A percentile compares a stretch with the other conserved stretches of the same genome.
These are phyloP conservation scores for Coluber constrictor DNA, from an alignment of 2,797 vertebrate species.

Conservation along the genomic window DNA sequence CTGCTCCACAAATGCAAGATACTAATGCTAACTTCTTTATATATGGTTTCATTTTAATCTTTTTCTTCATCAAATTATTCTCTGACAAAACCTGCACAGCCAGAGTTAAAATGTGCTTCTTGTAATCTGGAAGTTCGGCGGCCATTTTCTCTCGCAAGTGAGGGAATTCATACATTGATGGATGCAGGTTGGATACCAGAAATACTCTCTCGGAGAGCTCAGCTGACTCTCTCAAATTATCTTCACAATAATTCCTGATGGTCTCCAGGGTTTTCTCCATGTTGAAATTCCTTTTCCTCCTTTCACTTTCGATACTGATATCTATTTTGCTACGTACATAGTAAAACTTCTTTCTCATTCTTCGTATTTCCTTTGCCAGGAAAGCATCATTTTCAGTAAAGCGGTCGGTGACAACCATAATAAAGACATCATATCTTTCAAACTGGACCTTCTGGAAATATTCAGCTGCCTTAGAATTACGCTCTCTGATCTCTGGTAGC, in stretches of 20 bases:
- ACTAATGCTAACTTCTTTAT: not conserved
- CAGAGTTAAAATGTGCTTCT: not conserved
- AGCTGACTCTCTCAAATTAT: not conserved
- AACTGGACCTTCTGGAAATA: not conserved
- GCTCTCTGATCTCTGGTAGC: slow-evolving; percentile 49
- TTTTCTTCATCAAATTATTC: not conserved
- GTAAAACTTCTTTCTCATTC: not conserved
- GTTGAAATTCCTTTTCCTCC: not conserved
- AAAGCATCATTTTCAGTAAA: not conserved
- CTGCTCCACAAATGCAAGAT: not conserved
- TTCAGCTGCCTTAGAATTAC: not conserved
- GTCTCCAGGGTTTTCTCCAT: not conserved
- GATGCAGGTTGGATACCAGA: not conserved
- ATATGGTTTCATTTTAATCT: not conserved
- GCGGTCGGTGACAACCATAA: not conserved
- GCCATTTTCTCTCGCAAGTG: not conserved
- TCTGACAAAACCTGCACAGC: not conserved
- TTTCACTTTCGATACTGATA: not conserved
- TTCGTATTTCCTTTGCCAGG: not conserved
- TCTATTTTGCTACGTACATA: slow-evolving; percentile 14
- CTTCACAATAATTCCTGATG: not conserved
- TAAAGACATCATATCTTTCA: slow-evolving; percentile 11
- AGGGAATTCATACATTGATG: not conserved
- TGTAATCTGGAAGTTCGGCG: slow-evolving; percentile 26
- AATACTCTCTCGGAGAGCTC: not conserved